Evolutionary conservation across 2,888 invertebrate genomes (phyloP).

Genomic region (Tethea ocularis): DNA sequence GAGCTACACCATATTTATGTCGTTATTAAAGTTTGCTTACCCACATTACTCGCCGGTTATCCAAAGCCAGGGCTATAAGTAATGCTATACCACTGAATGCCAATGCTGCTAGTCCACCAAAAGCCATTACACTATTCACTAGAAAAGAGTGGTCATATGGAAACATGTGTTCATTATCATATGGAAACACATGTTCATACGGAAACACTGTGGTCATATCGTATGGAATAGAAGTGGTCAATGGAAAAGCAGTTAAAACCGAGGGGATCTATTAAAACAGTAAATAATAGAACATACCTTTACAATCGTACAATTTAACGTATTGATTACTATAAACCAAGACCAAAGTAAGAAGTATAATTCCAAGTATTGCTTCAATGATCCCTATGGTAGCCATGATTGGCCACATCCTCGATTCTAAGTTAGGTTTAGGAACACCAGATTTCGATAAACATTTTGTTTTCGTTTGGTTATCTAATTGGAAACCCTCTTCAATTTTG

Average conservation of each 20-base stretch:
- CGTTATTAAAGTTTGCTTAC: not conserved
- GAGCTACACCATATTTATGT: too few species aligned
- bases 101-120: not conserved
- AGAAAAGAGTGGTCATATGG: not conserved
- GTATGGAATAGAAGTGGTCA: too few species aligned
- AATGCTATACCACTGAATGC: not conserved
- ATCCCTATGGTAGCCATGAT: not conserved
- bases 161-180: too few species aligned
- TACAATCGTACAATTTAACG: not conserved
- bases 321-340: not conserved
- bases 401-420: not conserved
- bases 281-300: not conserved
- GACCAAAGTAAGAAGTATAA: not conserved
- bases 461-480: not conserved
- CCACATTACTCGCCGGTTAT: not conserved
- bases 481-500: not conserved
- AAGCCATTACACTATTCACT: not conserved
- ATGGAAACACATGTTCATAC: too few species aligned
- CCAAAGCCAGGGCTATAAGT: not conserved
- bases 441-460: not conserved
- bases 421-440: not conserved
- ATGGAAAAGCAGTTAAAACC: not conserved
- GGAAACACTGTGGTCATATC: too few species aligned
- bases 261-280: not conserved
- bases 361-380: not conserved